These are phyloP conservation scores for Kryptopterus vitreolus DNA, from an alignment of 2,797 vertebrate genomes.

Conservation along the genomic window DNA sequence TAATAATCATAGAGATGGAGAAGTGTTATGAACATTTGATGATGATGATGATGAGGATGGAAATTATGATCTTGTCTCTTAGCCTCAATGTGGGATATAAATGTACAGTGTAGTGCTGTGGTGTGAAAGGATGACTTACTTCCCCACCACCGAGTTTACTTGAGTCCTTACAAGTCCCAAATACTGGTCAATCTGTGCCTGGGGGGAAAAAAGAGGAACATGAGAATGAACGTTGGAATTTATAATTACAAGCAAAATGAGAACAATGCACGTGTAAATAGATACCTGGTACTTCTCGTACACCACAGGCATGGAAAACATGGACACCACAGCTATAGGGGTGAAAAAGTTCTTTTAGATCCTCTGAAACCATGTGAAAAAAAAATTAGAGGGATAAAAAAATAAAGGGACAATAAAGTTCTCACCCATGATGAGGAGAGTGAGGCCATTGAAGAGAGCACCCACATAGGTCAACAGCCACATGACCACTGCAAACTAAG, in stretches of 20 bases:
- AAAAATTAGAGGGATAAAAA: background rate
- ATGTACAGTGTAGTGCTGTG: background rate
- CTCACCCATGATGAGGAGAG: constrained; percentile 82
- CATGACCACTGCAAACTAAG: constrained; percentile 81
- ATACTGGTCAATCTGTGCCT: constrained; percentile 99
- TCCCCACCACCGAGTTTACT: constrained; percentile 95
- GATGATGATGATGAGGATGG: no score
- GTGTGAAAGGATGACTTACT: constrained; percentile 80
- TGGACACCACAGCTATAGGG: constrained; percentile 74
- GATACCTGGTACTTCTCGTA: constrained; percentile 87
- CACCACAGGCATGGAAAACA: constrained; percentile 81
- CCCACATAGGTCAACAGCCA: constrained; percentile 85
- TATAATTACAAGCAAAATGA: background rate
- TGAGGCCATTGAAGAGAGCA: constrained; percentile 82
- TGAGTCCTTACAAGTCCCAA: constrained; percentile 96
- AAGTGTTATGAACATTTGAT: no score
- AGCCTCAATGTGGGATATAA: background rate
- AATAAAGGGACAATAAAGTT: background rate
- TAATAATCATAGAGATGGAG: background rate
- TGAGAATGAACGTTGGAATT: background rate
- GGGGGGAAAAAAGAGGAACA: constrained; percentile 10
- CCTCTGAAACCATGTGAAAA: background rate
- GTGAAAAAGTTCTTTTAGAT: background rate
- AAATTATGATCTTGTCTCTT: background rate
- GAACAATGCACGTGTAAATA: background rate